Conservation (phyloP, 1,140 invertebrate species). For the Saccostrea echinata region DNA sequence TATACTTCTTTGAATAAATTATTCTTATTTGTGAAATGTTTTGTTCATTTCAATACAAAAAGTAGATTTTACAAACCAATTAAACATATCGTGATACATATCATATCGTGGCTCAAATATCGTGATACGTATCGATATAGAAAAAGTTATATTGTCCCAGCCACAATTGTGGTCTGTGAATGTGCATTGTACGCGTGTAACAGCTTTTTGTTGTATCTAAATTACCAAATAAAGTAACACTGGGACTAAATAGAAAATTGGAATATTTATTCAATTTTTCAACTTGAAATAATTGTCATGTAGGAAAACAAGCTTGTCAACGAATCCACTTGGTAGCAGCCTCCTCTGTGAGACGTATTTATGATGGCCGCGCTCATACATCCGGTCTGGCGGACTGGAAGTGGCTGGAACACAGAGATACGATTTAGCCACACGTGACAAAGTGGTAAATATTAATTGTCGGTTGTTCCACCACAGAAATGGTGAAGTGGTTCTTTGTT, state of each 20-base stretch:
- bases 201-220: too few relatives aligned
- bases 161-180: too few relatives aligned
- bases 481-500: conserved; percentile 43
- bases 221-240: not conserved
- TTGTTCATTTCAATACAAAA: too few relatives aligned
- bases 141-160: too few relatives aligned
- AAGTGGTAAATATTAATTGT: conserved; percentile 44
- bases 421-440: conserved; percentile 45
- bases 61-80: too few relatives aligned
- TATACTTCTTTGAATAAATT: too few relatives aligned
- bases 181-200: too few relatives aligned
- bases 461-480: conserved; percentile 52
- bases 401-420: conserved; percentile 52
- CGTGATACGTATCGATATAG: too few relatives aligned
- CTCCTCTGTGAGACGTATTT: not conserved
- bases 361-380: not conserved
- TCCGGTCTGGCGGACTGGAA: conserved; percentile 9
- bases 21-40: too few relatives aligned
- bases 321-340: conserved; percentile 3
- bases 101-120: too few relatives aligned
- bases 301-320: conserved; percentile 44
- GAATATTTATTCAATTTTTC: not conserved
- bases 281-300: conserved; percentile 49
- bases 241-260: not conserved
- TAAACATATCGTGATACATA: too few relatives aligned